Evolutionary conservation across 2,113 vertebrate genomes (phyloP).

Genomic region (Tauraco erythrolophus): DNA sequence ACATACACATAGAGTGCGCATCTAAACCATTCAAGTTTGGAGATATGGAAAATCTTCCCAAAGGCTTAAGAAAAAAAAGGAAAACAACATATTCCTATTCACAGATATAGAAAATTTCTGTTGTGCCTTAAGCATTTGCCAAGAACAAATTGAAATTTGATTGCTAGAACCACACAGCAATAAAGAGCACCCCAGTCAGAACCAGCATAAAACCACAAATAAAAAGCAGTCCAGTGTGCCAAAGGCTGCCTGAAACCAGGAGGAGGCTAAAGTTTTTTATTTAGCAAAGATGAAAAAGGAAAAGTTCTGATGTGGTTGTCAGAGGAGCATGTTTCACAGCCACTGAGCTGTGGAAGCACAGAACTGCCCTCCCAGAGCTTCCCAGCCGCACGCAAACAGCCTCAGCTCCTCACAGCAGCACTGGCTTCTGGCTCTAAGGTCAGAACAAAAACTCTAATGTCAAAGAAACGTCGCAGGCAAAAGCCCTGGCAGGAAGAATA

Average conservation of each 20-base stretch:
- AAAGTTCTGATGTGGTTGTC: background rate
- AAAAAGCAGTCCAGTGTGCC: background rate
- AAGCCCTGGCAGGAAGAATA: background rate
- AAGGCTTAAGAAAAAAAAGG: background rate
- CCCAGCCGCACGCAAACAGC: background rate
- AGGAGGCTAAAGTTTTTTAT: background rate
- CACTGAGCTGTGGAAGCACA: background rate
- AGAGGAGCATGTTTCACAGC: background rate
- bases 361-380: background rate
- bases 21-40: background rate
- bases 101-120: background rate
- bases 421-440: background rate
- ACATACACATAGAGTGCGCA: background rate
- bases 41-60: background rate
- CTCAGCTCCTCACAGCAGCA: background rate
- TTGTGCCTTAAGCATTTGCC: background rate
- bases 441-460: background rate
- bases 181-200: background rate
- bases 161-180: conserved; percentile 21
- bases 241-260: background rate
- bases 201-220: conserved; percentile 56
- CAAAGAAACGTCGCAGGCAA: accelerated
- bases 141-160: conserved; percentile 48
- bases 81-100: background rate
- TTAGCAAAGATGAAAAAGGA: background rate